Evolutionary conservation across 2,888 invertebrate genomes (phyloP).

Genomic region (Drosophila seclusa): DNA sequence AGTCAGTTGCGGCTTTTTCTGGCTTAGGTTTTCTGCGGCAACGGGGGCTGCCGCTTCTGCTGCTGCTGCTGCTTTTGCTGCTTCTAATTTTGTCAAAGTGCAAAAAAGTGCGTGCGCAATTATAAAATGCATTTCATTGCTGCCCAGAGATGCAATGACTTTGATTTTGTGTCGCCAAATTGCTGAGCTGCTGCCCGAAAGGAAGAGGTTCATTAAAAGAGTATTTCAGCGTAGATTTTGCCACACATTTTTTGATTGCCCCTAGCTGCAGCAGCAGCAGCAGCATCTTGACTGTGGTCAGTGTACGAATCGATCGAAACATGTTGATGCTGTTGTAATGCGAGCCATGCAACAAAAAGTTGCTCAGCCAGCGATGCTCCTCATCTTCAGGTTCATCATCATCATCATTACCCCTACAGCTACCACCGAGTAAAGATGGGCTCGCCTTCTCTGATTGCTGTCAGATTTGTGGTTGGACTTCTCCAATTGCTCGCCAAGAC

Average conservation of each 20-base stretch:
- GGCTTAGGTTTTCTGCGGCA: constrained; percentile 16
- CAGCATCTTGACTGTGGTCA: constrained; percentile 55
- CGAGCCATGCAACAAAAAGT: constrained; percentile 52
- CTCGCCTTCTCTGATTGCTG: constrained; percentile 51
- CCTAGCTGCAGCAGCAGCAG: constrained; percentile 38
- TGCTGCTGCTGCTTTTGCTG: constrained; percentile 26
- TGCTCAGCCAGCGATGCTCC: constrained; percentile 39
- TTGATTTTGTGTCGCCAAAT: constrained; percentile 82
- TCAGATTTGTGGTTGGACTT: constrained; percentile 62
- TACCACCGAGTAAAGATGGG: constrained; percentile 35
- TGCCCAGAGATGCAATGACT: constrained; percentile 67
- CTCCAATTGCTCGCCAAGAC: constrained; percentile 42
- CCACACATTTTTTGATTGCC: constrained; percentile 81
- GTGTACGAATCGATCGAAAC: constrained; percentile 62
- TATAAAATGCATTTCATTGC: constrained; percentile 80
- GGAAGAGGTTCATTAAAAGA: constrained; percentile 82
- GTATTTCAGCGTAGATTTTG: constrained; percentile 80
- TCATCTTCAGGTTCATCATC: constrained; percentile 38
- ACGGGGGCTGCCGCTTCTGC: neutral
- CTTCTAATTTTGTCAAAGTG: constrained; percentile 77
- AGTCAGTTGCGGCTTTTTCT: constrained; percentile 52
- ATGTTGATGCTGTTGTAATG: constrained; percentile 64
- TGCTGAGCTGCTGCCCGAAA: constrained; percentile 56
- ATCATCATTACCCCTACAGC: constrained; percentile 66
- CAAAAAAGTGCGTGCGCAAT: constrained; percentile 79